phyloP scores from a whole-genome alignment of 1,140 invertebrate genomes.

The Drosophila triauraria region DNA sequence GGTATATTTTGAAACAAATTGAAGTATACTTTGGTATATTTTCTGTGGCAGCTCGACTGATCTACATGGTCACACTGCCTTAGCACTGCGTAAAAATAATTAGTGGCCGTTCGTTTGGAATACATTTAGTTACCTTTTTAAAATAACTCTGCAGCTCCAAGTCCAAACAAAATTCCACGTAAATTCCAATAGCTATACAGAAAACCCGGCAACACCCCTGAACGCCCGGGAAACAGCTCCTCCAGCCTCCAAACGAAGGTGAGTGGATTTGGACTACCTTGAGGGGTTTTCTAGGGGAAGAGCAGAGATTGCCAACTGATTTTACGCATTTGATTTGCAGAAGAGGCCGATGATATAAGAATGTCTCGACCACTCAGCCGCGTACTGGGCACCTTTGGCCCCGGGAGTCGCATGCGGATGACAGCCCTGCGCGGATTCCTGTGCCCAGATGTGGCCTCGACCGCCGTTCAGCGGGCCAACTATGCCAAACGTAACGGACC shows the following conservation, averaged over 20 bases:
- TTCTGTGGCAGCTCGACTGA: too few species aligned
- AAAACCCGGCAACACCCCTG: background rate
- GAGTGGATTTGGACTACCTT: background rate
- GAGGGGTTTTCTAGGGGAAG: background rate
- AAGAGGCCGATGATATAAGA: constrained; percentile 50
- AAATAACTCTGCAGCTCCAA: background rate
- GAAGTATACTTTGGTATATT: background rate
- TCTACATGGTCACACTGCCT: constrained; percentile 5
- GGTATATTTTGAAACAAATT: background rate
- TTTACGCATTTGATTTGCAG: constrained; percentile 46
- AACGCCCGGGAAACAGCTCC: background rate
- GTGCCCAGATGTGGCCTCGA: background rate
- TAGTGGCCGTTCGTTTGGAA: constrained; percentile 7
- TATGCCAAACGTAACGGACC: constrained; percentile 77
- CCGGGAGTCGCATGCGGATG: background rate
- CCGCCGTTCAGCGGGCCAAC: constrained; percentile 1
- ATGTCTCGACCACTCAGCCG: constrained; percentile 50
- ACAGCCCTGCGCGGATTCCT: constrained; percentile 7
- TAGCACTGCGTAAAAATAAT: constrained; percentile 2
- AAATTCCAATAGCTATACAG: background rate
- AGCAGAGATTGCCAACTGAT: constrained; percentile 41
- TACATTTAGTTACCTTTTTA: background rate
- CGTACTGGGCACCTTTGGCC: constrained; percentile 13
- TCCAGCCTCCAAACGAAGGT: constrained; percentile 18
- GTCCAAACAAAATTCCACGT: constrained; percentile 30